Conservation (phyloP, 2,888 invertebrate species). For the Scaptomyza reducta region DNA sequence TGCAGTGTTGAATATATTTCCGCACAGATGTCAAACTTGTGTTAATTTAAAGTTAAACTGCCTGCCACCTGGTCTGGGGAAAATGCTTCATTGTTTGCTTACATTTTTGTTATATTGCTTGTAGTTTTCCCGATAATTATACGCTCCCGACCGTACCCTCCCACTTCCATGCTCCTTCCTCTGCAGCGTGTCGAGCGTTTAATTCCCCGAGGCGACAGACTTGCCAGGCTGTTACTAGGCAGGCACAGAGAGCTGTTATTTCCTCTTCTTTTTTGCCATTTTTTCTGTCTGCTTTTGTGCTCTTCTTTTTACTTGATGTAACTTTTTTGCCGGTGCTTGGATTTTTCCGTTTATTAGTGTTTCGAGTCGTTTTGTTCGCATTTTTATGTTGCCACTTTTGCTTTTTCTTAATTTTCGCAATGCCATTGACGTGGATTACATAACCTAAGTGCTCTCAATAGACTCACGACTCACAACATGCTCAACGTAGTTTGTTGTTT, state of each 20-base stretch:
- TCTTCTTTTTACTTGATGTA: constrained; percentile 1
- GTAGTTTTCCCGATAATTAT: constrained; percentile 49
- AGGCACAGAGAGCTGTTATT: constrained; percentile 8
- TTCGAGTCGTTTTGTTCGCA: constrained; percentile 38
- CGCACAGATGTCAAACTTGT: constrained; percentile 4
- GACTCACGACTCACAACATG: constrained; percentile 12
- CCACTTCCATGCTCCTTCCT: not conserved
- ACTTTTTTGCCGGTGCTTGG: constrained; percentile 18
- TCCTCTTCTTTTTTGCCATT: constrained; percentile 6
- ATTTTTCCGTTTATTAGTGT: constrained; percentile 39
- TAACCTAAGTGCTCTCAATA: constrained; percentile 43
- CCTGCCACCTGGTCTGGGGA: constrained; percentile 21
- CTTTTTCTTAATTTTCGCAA: constrained; percentile 50
- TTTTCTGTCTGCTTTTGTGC: not conserved
- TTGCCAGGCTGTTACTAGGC: constrained; percentile 21
- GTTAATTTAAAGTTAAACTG: constrained; percentile 36
- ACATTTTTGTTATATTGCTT: constrained; percentile 38
- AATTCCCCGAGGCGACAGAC: constrained; percentile 58
- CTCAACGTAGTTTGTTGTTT: constrained; percentile 18
- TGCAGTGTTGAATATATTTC: constrained; percentile 5
- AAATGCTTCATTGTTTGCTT: constrained; percentile 34
- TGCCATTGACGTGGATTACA: constrained; percentile 50
- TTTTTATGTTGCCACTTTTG: constrained; percentile 45
- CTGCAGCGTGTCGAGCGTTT: constrained; percentile 23
- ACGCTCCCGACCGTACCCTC: constrained; percentile 1